Conservation (phyloP, 2,113 vertebrate species). For the Carassius auratus region DNA sequence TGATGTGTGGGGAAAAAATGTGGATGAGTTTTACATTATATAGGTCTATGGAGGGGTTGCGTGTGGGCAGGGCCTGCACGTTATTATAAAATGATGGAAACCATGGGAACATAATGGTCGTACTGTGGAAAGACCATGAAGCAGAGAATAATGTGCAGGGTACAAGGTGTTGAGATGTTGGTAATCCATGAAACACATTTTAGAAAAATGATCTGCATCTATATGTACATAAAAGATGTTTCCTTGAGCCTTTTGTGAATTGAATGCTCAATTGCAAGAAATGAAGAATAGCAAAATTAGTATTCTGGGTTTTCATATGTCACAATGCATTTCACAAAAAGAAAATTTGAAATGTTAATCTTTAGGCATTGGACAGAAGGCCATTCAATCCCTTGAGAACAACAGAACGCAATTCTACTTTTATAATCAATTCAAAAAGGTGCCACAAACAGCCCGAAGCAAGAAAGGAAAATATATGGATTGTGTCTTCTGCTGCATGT, state of each 20-base stretch:
- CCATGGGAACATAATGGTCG: conserved; percentile 7
- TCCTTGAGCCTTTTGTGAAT: neutral
- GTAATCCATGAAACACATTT: neutral
- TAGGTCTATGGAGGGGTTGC: neutral
- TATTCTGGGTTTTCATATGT: conserved; percentile 30
- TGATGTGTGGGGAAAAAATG: neutral
- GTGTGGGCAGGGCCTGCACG: neutral
- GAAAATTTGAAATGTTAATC: conserved; percentile 20
- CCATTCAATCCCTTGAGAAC: neutral
- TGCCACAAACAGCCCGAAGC: conserved; percentile 10
- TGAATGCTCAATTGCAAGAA: neutral
- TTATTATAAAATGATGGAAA: neutral
- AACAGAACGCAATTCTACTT: neutral
- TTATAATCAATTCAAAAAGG: neutral
- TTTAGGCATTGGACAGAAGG: neutral
- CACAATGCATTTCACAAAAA: neutral
- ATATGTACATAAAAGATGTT: conserved; percentile 3
- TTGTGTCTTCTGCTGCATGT: neutral
- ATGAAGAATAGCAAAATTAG: neutral
- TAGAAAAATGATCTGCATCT: neutral
- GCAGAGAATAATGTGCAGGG: neutral
- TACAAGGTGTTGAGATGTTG: neutral
- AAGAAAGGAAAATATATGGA: neutral
- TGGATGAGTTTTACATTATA: neutral
- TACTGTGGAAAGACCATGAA: neutral